Evolutionary conservation across 2,113 vertebrate genomes (phyloP).

Genomic region (Rhinichthys klamathensis): DNA sequence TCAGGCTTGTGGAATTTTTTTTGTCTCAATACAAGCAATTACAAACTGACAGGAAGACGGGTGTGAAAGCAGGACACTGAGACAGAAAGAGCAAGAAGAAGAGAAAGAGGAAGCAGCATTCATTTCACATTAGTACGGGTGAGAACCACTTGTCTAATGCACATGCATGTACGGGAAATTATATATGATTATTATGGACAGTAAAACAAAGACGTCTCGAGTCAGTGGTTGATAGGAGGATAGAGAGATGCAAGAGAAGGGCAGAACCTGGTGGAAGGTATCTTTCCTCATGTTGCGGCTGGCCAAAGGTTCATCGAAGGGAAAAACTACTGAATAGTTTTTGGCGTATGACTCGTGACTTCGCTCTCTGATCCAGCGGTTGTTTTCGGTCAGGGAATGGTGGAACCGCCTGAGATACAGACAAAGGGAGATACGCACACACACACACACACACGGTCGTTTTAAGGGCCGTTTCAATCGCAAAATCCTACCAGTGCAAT

Average conservation of each 20-base stretch:
- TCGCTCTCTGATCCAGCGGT: slow-evolving; percentile 89
- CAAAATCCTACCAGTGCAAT: no score
- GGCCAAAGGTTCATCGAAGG: slow-evolving; percentile 91
- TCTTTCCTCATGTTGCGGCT: slow-evolving; percentile 87
- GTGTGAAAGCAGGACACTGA: not conserved
- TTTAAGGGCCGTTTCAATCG: no score
- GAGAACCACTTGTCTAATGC: not conserved
- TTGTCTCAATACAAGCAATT: not conserved
- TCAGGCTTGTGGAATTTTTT: not conserved
- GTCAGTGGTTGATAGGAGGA: not conserved
- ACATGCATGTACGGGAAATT: not conserved
- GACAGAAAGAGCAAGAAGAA: not conserved
- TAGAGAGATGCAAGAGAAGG: not conserved
- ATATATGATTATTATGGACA: not conserved
- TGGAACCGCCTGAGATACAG: slow-evolving; percentile 86
- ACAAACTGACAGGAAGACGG: not conserved
- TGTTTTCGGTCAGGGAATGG: slow-evolving; percentile 81
- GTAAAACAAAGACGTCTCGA: not conserved
- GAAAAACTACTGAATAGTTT: slow-evolving; percentile 94
- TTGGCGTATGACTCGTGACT: slow-evolving; percentile 97
- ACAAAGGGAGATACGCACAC: not conserved
- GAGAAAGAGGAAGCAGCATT: not conserved
- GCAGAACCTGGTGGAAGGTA: slow-evolving; percentile 85
- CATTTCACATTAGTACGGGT: not conserved
- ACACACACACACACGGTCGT: not conserved